phyloP scores from a whole-genome alignment of 2,113 vertebrate species.

The Platysternon megacephalum region DNA sequence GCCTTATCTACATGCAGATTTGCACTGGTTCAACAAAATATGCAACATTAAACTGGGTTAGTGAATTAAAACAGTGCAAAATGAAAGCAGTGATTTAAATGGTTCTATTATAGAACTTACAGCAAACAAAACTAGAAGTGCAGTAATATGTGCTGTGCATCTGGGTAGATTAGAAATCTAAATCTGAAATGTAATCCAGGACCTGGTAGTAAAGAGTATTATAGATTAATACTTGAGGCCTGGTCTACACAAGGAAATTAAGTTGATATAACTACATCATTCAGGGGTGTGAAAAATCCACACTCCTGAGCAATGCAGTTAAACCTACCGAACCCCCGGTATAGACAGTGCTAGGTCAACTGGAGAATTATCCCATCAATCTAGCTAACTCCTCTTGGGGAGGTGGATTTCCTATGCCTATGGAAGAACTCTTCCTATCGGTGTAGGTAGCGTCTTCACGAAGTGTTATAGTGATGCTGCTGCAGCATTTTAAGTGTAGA shows the following conservation, averaged over 20 bases:
- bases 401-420: neutral
- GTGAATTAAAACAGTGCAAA: neutral
- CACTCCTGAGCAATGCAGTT: neutral
- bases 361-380: too few relatives aligned
- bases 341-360: neutral
- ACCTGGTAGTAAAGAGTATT: neutral
- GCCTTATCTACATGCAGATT: neutral
- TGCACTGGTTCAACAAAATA: neutral
- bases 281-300: neutral
- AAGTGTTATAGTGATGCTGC: neutral
- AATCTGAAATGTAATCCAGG: neutral
- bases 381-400: too few relatives aligned
- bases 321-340: neutral
- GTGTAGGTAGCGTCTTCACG: neutral
- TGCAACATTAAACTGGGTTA: neutral
- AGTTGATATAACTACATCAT: neutral
- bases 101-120: neutral
- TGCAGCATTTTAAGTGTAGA: neutral
- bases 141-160: neutral
- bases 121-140: neutral
- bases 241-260: neutral
- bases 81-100: neutral
- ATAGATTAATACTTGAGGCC: neutral
- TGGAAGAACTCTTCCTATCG: neutral
- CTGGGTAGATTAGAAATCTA: neutral